Conservation (phyloP, 1,140 invertebrate genomes). For the Panonychus citri region DNA sequence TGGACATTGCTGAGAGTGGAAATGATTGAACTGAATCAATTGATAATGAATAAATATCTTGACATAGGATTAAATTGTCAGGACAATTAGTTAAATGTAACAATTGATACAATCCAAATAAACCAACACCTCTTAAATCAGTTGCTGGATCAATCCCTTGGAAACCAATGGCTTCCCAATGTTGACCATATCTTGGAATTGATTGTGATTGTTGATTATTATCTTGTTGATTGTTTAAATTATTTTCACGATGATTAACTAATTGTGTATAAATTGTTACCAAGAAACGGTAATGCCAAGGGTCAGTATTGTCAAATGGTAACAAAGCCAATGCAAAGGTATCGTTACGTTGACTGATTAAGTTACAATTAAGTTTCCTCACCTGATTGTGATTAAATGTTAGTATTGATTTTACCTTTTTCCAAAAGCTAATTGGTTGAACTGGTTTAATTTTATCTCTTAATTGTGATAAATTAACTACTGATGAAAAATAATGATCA, state of each 20-base stretch:
- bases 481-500: background rate
- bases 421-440: background rate
- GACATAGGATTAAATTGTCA: conserved; percentile 22
- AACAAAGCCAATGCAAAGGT: conserved; percentile 28
- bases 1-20: conserved; percentile 31
- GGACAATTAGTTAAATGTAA: conserved; percentile 24
- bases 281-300: conserved; percentile 25
- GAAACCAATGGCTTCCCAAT: conserved; percentile 35
- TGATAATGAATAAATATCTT: conserved; percentile 28
- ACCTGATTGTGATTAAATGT: background rate
- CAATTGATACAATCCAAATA: conserved; percentile 29
- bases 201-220: no score
- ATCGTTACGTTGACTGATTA: conserved; percentile 23
- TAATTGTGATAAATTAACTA: background rate
- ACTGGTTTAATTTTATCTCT: background rate
- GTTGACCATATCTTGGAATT: conserved; percentile 26
- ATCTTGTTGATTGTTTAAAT: conserved; percentile 11
- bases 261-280: conserved; percentile 30
- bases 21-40: conserved; percentile 29
- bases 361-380: conserved; percentile 19
- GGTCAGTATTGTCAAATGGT: conserved; percentile 24
- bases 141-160: conserved; percentile 34
- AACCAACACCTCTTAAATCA: conserved; percentile 30
- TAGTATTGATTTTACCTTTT: no score
- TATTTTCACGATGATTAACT: conserved; percentile 24